These are phyloP conservation scores for Pseudocheirus occidentalis DNA, from an alignment of 2,797 vertebrate species.

Conservation along the genomic window DNA sequence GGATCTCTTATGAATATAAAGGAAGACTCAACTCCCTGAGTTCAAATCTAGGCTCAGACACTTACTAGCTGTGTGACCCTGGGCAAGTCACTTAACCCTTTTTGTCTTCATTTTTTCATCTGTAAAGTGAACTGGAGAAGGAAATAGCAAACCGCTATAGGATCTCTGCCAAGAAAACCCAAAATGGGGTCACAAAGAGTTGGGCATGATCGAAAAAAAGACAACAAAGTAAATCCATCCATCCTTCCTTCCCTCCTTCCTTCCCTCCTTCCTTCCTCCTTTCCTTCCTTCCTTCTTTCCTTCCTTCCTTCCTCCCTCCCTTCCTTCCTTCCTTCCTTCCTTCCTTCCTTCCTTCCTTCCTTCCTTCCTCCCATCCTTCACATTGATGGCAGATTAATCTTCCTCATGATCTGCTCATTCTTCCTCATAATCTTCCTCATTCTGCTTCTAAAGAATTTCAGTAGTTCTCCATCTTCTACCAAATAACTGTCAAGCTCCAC, in stretches of 20 bases:
- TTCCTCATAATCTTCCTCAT: not conserved
- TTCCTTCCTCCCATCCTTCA: not conserved
- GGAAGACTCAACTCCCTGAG: not conserved
- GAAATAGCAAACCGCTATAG: not conserved
- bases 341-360: not conserved
- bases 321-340: too few species aligned
- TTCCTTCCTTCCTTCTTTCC: too few species aligned
- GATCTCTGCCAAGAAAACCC: not conserved
- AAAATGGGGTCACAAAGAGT: not conserved
- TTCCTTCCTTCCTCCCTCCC: too few species aligned
- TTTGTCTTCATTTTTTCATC: not conserved
- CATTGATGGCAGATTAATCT: not conserved
- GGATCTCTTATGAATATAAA: too few species aligned
- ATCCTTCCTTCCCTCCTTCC: not conserved
- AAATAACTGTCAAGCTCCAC: conserved; percentile 34
- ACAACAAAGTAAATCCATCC: not conserved
- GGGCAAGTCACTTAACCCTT: not conserved
- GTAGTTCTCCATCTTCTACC: conserved; percentile 28
- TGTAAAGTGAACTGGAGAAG: not conserved
- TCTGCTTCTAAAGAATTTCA: not conserved
- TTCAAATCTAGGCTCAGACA: not conserved
- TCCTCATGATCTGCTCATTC: not conserved
- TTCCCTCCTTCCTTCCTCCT: not conserved
- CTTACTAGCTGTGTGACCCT: not conserved
- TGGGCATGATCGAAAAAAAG: not conserved